phyloP scores from a whole-genome alignment of 2,888 invertebrate genomes.

The Synanthedon andrenaeformis region DNA sequence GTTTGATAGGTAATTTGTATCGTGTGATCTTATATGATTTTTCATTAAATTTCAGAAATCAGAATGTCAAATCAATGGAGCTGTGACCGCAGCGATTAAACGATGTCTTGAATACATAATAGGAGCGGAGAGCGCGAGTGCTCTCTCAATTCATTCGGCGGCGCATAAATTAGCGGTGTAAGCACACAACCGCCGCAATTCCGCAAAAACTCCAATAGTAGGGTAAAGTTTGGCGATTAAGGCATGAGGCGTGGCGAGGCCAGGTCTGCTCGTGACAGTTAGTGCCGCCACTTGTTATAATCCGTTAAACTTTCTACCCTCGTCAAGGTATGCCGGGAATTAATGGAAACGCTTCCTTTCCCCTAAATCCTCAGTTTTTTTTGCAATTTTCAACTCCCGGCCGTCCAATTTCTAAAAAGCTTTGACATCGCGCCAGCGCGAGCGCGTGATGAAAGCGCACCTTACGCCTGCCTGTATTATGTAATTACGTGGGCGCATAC shows the following conservation, averaged over 20 bases:
- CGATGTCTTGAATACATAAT: conserved; percentile 65
- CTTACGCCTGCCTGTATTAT: background rate
- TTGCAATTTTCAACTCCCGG: background rate
- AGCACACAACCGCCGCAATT: conserved; percentile 47
- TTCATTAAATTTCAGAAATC: too few relatives aligned
- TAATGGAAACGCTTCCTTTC: conserved; percentile 56
- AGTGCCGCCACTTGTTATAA: conserved; percentile 68
- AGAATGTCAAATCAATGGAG: conserved; percentile 18
- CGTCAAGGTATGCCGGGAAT: conserved; percentile 62
- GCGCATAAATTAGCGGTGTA: conserved; percentile 60
- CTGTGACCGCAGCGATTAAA: conserved; percentile 47
- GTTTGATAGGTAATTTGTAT: too few relatives aligned
- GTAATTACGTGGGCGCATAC: conserved; percentile 39
- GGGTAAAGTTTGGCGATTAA: conserved; percentile 68
- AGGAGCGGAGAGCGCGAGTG: conserved; percentile 37
- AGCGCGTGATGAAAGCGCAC: conserved; percentile 1
- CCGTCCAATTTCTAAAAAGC: conserved; percentile 10
- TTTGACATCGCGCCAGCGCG: conserved; percentile 14
- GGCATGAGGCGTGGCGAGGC: conserved; percentile 61
- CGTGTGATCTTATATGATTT: too few relatives aligned
- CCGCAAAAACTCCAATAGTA: conserved; percentile 67
- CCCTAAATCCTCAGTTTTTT: conserved; percentile 28
- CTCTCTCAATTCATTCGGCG: conserved; percentile 41
- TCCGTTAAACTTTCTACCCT: conserved; percentile 67
- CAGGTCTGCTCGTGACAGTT: conserved; percentile 66